Conservation (phyloP, 2,113 vertebrate species). For the Benitochromis conjunctus region DNA sequence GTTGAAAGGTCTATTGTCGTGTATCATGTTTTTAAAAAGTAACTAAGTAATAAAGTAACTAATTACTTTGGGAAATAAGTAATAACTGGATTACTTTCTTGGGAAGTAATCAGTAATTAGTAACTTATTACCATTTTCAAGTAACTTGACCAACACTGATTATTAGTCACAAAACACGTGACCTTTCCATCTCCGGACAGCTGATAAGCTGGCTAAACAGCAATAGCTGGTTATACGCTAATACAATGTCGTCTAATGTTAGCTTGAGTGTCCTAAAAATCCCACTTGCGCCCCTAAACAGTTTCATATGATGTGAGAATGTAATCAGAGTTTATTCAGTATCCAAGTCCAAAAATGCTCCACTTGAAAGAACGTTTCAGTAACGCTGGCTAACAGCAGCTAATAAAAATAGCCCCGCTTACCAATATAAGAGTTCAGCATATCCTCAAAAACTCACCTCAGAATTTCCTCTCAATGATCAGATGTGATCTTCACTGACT, state of each 20-base stretch:
- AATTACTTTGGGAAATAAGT: no score
- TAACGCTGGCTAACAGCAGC: neutral
- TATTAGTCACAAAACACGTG: neutral
- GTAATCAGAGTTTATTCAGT: neutral
- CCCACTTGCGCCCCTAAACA: fast-evolving
- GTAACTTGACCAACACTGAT: no score
- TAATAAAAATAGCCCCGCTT: neutral
- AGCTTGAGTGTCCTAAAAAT: neutral
- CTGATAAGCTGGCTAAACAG: neutral
- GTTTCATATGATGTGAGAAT: neutral
- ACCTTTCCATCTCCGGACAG: neutral
- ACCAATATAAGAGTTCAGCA: neutral
- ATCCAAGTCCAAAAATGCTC: neutral
- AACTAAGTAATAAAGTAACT: no score
- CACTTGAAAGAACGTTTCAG: neutral
- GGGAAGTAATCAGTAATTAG: no score
- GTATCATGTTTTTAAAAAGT: no score
- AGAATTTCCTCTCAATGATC: neutral
- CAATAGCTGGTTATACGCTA: fast-evolving
- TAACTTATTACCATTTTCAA: no score
- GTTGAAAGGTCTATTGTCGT: no score
- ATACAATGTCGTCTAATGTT: neutral
- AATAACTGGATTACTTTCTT: no score
- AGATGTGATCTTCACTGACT: neutral
- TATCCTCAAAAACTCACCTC: neutral